A percentile compares a stretch with the other conserved stretches of the same genome.
Evolutionary conservation across 2,113 vertebrate species (phyloP).

Genomic region (Bolborhynchus lineola): DNA sequence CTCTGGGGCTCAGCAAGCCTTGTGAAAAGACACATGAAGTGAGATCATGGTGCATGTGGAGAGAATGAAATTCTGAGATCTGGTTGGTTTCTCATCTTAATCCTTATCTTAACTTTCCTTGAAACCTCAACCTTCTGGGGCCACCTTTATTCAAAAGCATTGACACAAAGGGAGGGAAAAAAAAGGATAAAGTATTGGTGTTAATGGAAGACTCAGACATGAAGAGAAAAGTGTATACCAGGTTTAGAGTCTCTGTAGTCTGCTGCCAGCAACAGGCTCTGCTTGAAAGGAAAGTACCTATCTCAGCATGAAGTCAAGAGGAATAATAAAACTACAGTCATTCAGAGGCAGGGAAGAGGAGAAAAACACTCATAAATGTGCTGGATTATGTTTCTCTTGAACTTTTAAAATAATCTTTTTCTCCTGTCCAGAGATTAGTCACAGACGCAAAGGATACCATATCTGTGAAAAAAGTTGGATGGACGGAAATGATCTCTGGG

Average conservation of each 20-base stretch:
- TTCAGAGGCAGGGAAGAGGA: slow-evolving; percentile 18
- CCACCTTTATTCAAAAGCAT: not conserved
- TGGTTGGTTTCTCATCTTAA: not conserved
- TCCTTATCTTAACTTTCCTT: not conserved
- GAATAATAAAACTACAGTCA: slow-evolving; percentile 43
- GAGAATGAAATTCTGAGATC: not conserved
- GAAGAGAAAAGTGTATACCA: not conserved
- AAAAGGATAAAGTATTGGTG: not conserved
- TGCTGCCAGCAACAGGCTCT: slow-evolving; percentile 16
- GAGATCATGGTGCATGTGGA: not conserved
- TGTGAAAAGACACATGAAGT: not conserved
- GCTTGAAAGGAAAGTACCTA: slow-evolving; percentile 50
- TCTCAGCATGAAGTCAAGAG: slow-evolving; percentile 37
- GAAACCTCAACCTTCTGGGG: not conserved
- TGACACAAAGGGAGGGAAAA: not conserved
- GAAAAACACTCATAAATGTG: slow-evolving; percentile 53
- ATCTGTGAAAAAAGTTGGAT: slow-evolving; percentile 13
- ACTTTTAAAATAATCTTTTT: slow-evolving; percentile 24
- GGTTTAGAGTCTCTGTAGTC: not conserved
- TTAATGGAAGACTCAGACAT: slow-evolving; percentile 20
- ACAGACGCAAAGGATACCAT: slow-evolving; percentile 16
- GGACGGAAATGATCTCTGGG: not conserved
- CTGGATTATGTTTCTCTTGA: slow-evolving; percentile 37
- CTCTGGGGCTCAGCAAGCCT: not conserved
- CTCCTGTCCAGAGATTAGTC: slow-evolving; percentile 10